Conservation (phyloP, 2,888 invertebrate genomes). For the Willowsia nigromaculata region DNA sequence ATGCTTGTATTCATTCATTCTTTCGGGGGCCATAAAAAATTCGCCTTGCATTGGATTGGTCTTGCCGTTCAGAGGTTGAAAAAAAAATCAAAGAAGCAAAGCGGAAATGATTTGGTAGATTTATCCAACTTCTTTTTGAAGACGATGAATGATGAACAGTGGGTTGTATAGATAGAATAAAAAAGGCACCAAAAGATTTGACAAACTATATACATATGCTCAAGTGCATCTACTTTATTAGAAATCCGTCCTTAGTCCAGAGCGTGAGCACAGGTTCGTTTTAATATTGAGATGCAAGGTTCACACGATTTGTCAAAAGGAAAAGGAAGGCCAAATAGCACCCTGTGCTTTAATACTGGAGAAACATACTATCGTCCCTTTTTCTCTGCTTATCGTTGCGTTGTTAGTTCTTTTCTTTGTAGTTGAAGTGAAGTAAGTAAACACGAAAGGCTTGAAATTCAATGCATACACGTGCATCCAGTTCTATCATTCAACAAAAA, state of each 20-base stretch:
- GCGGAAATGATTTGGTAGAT: constrained; percentile 45
- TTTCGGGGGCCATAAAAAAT: too few relatives aligned
- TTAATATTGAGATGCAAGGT: constrained; percentile 26
- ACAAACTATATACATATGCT: neutral
- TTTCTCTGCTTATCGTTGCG: neutral
- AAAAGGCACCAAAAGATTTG: neutral
- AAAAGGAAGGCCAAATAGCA: constrained; percentile 44
- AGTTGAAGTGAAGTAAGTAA: constrained; percentile 1
- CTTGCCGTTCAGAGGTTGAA: neutral
- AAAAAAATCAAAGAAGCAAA: constrained; percentile 20
- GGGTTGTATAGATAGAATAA: neutral
- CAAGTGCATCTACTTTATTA: constrained; percentile 1
- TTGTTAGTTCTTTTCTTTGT: neutral
- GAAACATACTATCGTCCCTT: neutral
- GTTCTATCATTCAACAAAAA: neutral
- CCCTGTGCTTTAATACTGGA: neutral
- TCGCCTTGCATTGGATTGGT: neutral
- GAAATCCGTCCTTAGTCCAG: constrained; percentile 16
- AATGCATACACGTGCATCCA: neutral
- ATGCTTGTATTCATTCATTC: too few relatives aligned
- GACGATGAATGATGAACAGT: constrained; percentile 11
- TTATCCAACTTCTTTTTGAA: neutral
- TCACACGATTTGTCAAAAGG: constrained; percentile 55
- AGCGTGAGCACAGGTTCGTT: neutral
- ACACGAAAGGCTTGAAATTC: constrained; percentile 10